Conservation (phyloP, 2,797 vertebrate genomes). For the Etheostoma perlongum region DNA sequence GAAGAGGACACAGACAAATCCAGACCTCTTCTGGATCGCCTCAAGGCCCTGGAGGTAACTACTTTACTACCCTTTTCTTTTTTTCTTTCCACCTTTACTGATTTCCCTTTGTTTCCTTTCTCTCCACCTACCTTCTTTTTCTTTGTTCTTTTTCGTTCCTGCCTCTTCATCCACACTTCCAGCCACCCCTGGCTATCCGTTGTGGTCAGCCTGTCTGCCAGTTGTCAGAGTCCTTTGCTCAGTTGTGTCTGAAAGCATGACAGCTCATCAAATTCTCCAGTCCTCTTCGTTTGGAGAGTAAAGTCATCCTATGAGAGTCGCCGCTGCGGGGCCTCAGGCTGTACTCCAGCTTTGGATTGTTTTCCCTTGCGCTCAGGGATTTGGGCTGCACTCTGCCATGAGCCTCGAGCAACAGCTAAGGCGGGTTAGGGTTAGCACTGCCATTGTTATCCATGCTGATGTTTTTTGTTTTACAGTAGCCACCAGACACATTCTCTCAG, state of each 20-base stretch:
- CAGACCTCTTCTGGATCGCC: slow-evolving; percentile 86
- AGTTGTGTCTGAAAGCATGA: slow-evolving; percentile 63
- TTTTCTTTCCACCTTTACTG: background rate
- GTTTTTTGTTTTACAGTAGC: slow-evolving; percentile 25
- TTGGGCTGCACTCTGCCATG: slow-evolving; percentile 28
- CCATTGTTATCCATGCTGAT: slow-evolving; percentile 45
- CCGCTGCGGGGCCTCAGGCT: slow-evolving; percentile 36
- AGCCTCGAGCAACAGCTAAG: slow-evolving; percentile 41
- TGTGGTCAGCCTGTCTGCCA: slow-evolving; percentile 48
- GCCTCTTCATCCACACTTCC: slow-evolving; percentile 26
- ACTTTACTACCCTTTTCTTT: background rate
- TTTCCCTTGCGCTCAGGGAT: slow-evolving; percentile 58
- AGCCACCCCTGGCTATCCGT: slow-evolving; percentile 48
- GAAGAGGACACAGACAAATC: slow-evolving; percentile 87
- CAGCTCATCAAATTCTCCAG: slow-evolving; percentile 62
- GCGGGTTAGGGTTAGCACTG: background rate
- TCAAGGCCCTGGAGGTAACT: slow-evolving; percentile 91
- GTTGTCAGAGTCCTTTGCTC: slow-evolving; percentile 52
- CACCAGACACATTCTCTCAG: slow-evolving; percentile 51
- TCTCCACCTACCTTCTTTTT: background rate
- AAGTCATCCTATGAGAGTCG: slow-evolving; percentile 54
- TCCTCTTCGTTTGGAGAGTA: slow-evolving; percentile 51
- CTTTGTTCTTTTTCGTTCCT: slow-evolving; percentile 13
- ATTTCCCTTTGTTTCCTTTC: slow-evolving; percentile 5
- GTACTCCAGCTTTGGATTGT: slow-evolving; percentile 51